Evolutionary conservation across 1,140 invertebrate species (phyloP), one percentile per base, ranked within the genome.

Genomic region (Atta cephalotes): DNA sequence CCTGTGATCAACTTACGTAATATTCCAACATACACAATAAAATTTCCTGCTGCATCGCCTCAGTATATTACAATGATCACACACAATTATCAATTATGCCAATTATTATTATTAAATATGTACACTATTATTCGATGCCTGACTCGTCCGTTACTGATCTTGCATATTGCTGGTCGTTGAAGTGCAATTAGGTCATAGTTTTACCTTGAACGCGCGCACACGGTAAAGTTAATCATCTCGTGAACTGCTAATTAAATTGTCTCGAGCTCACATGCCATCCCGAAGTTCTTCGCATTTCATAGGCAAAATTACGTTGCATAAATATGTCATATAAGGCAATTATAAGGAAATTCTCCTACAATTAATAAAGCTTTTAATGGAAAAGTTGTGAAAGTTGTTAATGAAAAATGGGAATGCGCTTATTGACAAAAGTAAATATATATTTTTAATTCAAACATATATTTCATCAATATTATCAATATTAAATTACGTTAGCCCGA

Each of bases 71-170:
- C 39, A 45, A 10, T 10, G 7, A 45, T 45, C 39, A 10, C 7
- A 45, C 39, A 1, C 9, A 45, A 45, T 45, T 45, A 45, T 45
- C 39, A 45, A 45, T 45, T 45, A 10, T 45, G 2, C 39, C 14
- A 89, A 89, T 85, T 80, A 80, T 72, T 79, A 89, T 85, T 80
- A 80, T 72, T 79, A 51, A 85, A 31, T 58, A 66, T 31, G 31
- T 10, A 16, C 35, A 58, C 49, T 45, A 65, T 65, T 85, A 85
- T 28, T 45, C 56, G 35, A 79, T 35, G 16, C 7, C 14, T 31
- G 31, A 31, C 4, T 76, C n/a, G 28, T 85, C 74, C n/a, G 10
- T 85, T 70, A 79, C 60, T n/a, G 28, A 85, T 85, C 60, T 85
- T 45, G 45, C 51, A 56, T 66, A 85, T 53, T 31, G 31, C 35